phyloP scores from a whole-genome alignment of 2,113 vertebrate species.

The Pteropus alecto region DNA sequence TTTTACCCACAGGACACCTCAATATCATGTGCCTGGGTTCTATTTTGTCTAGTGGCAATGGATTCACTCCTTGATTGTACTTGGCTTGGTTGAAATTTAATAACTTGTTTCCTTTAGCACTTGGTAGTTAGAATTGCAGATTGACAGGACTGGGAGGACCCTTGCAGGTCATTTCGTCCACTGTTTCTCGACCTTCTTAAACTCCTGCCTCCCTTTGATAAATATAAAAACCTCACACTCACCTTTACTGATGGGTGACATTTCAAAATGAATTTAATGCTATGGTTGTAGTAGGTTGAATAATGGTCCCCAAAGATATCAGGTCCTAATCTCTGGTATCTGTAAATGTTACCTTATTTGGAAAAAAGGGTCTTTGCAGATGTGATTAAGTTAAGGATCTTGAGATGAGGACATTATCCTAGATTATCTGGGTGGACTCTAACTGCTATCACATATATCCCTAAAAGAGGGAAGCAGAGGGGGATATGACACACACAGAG shows the following conservation, averaged over 20 bases:
- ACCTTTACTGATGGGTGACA: background rate
- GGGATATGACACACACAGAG: background rate
- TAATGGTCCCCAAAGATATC: background rate
- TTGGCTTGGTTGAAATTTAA: background rate
- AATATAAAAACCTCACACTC: background rate
- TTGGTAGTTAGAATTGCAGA: background rate
- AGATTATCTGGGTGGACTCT: background rate
- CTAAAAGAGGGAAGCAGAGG: background rate
- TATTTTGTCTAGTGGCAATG: background rate
- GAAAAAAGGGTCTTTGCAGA: background rate
- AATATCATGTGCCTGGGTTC: rapidly evolving
- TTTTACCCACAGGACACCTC: background rate
- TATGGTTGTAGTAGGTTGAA: background rate
- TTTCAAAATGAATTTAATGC: background rate
- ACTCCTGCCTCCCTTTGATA: background rate
- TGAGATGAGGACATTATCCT: background rate
- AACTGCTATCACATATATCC: background rate
- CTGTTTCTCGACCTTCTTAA: background rate
- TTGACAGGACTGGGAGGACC: background rate
- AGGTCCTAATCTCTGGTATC: background rate
- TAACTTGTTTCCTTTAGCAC: background rate
- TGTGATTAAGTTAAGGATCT: background rate
- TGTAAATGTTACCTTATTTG: background rate
- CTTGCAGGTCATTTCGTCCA: background rate
- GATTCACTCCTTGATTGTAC: background rate